These are phyloP conservation scores for Pherbina coryleti DNA, from an alignment of 2,888 invertebrate species.

Conservation along the genomic window DNA sequence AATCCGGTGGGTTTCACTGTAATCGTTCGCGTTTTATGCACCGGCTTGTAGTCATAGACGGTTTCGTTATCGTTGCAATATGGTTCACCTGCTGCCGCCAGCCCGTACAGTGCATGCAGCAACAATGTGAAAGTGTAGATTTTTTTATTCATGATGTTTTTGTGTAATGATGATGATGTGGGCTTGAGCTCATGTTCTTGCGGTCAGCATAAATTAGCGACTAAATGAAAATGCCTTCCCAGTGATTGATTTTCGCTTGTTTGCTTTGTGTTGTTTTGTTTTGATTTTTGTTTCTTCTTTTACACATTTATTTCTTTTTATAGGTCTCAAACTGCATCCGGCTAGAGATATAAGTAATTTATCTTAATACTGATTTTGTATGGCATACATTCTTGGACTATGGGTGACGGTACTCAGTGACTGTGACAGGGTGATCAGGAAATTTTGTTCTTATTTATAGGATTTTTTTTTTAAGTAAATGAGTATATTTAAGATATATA, in stretches of 20 bases:
- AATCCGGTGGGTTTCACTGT: conserved; percentile 41
- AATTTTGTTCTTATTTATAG: too few species aligned
- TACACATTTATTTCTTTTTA: not conserved
- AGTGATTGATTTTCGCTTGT: not conserved
- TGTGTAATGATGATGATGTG: not conserved
- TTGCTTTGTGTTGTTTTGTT: not conserved
- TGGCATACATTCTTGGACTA: not conserved
- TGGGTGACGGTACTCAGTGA: not conserved
- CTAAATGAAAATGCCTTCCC: not conserved
- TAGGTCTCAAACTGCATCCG: conserved; percentile 26
- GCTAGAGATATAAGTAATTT: conserved; percentile 27
- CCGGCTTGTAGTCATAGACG: conserved; percentile 42
- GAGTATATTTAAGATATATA: too few species aligned
- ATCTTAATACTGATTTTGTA: not conserved
- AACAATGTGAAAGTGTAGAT: not conserved
- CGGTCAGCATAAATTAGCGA: conserved; percentile 3
- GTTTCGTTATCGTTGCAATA: conserved; percentile 55
- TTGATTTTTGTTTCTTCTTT: not conserved
- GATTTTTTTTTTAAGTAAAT: too few species aligned
- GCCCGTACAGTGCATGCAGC: conserved; percentile 25
- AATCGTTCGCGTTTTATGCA: conserved; percentile 53
- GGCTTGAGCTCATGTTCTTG: not conserved
- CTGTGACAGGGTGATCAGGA: conserved; percentile 3
- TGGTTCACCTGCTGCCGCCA: conserved; percentile 45
- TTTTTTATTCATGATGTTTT: not conserved